Percentiles rank a stretch among this genome's conserved stretches.
Conservation (phyloP, 2,113 vertebrate genomes). For the Leptodactylus fuscus region DNA sequence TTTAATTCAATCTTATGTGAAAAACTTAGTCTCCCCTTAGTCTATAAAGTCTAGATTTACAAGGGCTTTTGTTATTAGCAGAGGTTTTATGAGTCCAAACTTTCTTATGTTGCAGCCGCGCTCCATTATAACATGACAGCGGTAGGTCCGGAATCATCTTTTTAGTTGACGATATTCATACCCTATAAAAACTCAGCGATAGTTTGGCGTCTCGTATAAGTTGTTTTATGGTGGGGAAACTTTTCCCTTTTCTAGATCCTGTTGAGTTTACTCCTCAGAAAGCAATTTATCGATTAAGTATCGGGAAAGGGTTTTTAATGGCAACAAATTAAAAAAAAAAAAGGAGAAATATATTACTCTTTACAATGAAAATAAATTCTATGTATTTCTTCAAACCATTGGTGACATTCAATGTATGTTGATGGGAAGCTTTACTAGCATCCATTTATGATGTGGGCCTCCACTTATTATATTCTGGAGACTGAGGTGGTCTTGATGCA, state of each 20-base stretch:
- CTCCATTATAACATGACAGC: constrained; percentile 15
- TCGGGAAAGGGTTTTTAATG: too few relatives aligned
- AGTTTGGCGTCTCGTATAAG: background rate
- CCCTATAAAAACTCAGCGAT: background rate
- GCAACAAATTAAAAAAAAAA: too few relatives aligned
- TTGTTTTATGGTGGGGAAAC: background rate
- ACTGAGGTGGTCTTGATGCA: too few relatives aligned
- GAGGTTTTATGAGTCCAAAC: background rate
- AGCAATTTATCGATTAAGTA: background rate
- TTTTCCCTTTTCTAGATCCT: background rate
- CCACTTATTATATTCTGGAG: too few relatives aligned
- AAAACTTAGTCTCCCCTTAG: background rate
- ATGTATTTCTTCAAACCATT: too few relatives aligned
- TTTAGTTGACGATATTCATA: background rate
- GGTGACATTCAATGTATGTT: too few relatives aligned
- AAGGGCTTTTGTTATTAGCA: constrained; percentile 4
- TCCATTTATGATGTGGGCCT: too few relatives aligned
- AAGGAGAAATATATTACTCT: too few relatives aligned
- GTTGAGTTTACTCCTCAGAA: background rate
- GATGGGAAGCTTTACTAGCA: too few relatives aligned
- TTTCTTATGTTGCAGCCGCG: background rate
- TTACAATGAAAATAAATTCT: too few relatives aligned
- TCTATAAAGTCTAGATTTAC: background rate
- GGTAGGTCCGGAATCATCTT: constrained; percentile 9
- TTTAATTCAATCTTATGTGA: background rate